Conservation (phyloP, 2,888 invertebrate species). For the Torymus auratus region DNA sequence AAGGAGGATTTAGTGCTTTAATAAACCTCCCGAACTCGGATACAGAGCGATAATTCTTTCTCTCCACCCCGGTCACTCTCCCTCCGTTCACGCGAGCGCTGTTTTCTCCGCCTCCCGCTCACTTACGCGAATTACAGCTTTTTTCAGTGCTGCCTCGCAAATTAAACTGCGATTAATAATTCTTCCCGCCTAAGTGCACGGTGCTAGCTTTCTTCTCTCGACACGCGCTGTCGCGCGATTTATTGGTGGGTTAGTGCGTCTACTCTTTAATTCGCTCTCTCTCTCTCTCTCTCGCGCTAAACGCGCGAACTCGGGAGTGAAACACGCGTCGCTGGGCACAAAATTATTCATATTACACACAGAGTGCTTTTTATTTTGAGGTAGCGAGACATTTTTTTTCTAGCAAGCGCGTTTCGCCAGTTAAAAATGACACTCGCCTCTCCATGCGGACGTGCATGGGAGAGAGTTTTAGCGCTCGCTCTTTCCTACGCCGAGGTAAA, state of each 20-base stretch:
- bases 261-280: no score
- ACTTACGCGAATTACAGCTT: conserved; percentile 38
- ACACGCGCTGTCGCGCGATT: conserved; percentile 18
- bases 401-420: no score
- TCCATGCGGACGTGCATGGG: no score
- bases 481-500: not conserved
- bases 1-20: conserved; percentile 54
- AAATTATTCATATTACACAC: no score
- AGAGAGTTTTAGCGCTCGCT: not conserved
- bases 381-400: no score
- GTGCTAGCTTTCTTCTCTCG: not conserved
- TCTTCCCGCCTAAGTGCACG: conserved; percentile 6
- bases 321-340: no score
- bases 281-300: no score
- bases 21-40: conserved; percentile 48
- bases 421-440: no score
- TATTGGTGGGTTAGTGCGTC: conserved; percentile 27
- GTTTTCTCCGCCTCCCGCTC: not conserved
- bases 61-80: not conserved
- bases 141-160: conserved; percentile 22
- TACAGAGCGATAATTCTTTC: conserved; percentile 46
- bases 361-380: no score
- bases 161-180: conserved; percentile 55
- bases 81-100: not conserved
- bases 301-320: no score